phyloP scores from a whole-genome alignment of 2,797 vertebrate genomes.

The Argentina silus region DNA sequence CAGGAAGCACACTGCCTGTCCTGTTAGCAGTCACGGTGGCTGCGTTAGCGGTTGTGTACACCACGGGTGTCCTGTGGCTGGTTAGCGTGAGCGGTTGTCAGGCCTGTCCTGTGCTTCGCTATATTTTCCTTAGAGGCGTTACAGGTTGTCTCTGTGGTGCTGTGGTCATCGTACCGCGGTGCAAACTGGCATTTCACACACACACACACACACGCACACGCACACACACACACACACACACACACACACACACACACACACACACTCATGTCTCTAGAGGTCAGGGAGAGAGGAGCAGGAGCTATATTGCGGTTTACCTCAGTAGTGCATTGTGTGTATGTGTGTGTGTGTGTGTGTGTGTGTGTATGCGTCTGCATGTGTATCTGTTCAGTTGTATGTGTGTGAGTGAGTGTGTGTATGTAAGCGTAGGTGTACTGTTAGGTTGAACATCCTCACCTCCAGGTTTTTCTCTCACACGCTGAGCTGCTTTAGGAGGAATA shows the following conservation, averaged over 20 bases:
- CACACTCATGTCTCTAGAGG: slow-evolving; percentile 43
- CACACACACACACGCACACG: slow-evolving; percentile 49
- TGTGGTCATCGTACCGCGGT: slow-evolving; percentile 25
- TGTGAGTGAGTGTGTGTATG: slow-evolving; percentile 28
- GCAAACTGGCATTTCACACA: slow-evolving; percentile 57
- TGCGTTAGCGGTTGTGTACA: neutral
- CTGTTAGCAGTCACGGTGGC: no score
- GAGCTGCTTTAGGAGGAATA: slow-evolving; percentile 33
- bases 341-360: slow-evolving; percentile 8
- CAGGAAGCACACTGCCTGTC: no score
- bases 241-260: slow-evolving; percentile 49
- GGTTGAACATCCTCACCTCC: slow-evolving; percentile 49
- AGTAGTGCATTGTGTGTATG: slow-evolving; percentile 24
- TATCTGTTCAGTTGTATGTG: slow-evolving; percentile 24
- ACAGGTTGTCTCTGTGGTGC: neutral
- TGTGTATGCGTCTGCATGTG: neutral
- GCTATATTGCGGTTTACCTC: slow-evolving; percentile 40
- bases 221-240: slow-evolving; percentile 54
- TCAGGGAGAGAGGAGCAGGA: slow-evolving; percentile 47
- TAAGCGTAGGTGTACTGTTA: slow-evolving; percentile 34
- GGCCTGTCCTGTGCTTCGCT: slow-evolving; percentile 15
- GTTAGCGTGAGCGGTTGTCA: slow-evolving; percentile 5
- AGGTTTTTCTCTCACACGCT: slow-evolving; percentile 1
- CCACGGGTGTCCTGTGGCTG: slow-evolving; percentile 16
- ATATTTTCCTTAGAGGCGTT: slow-evolving; percentile 8